Base-by-base conservation (phyloP, 2,113 vertebrate species). In the Silurus meridionalis region DNA sequence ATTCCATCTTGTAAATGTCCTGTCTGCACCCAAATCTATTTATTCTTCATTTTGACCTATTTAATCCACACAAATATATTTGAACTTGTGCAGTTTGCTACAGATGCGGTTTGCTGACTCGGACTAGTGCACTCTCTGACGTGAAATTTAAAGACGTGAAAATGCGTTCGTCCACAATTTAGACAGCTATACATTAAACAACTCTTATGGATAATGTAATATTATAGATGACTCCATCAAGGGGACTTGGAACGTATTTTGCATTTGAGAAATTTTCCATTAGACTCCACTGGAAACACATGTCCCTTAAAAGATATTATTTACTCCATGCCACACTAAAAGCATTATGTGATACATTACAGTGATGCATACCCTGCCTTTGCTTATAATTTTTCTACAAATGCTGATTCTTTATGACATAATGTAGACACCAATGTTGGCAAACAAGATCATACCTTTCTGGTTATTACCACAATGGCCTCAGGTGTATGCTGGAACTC, bases 401-500 rank as follows among this genome's bases (percentile, higher is more conserved):
- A 72, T 72, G 37, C 17, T 48, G 69, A 46, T 46, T 72, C 48
- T 3, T 46, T 72, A 6, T 3, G 69, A 48, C 6, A 46, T 48
- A 72, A 19, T 17, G 37, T 8, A 8, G 37, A 69, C 15, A 25
- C 37, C 66, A 15, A 5, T 69, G 66, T 37, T 72, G 37, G 37
- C 28, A 48, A 46, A 72, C 69, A 72, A 19, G 69, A 72, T 48
- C 37, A 72, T 28, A 46, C 69, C 37, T 9, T 48, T 72, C 28
- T 46, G 69, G 69, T 72, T 72, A 46, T 48, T 72, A 19, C 28
- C 46, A 17, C 28, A 72, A 72, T 48, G 15, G 15, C 28, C 69
- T 48, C 28, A 72, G 69, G 69, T 72, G 66, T 69, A 69, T 69
- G 37, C 66, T 67, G 64, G 67, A 71, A 71, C 46, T 71, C 13